phyloP scores from a whole-genome alignment of 2,888 invertebrate genomes.

The Sinhomidia bicolor region DNA sequence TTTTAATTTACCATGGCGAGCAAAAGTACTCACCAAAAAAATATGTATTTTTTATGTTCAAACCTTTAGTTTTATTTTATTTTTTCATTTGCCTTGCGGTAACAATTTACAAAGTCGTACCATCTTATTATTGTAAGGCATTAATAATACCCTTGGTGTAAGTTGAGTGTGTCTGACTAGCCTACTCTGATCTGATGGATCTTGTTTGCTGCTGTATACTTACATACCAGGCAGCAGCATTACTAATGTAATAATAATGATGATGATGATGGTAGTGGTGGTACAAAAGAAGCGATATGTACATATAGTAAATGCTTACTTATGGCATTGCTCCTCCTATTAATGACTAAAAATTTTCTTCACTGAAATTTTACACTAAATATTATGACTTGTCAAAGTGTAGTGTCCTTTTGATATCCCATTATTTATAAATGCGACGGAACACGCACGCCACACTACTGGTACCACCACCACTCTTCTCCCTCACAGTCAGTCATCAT shows the following conservation, averaged over 20 bases:
- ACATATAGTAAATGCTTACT: background rate
- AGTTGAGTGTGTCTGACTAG: slow-evolving; percentile 24
- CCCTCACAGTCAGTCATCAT: background rate
- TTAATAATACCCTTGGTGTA: slow-evolving; percentile 18
- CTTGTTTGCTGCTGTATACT: background rate
- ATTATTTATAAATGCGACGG: slow-evolving; percentile 14
- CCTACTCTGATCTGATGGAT: too few relatives aligned
- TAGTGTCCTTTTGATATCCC: slow-evolving; percentile 23
- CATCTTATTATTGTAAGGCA: slow-evolving; percentile 28
- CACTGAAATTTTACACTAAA: slow-evolving; percentile 29
- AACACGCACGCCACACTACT: slow-evolving; percentile 17
- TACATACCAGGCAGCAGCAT: background rate
- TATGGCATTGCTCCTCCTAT: background rate
- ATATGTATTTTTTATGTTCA: background rate
- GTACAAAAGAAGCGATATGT: background rate
- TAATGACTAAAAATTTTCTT: slow-evolving; percentile 21
- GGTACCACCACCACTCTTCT: background rate
- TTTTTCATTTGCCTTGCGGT: slow-evolving; percentile 17
- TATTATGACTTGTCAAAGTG: slow-evolving; percentile 44
- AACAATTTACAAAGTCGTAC: background rate
- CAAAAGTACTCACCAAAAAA: background rate
- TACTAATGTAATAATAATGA: background rate
- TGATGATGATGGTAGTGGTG: background rate
- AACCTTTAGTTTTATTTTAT: background rate
- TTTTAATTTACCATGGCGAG: background rate